Evolutionary conservation across 2,888 invertebrate genomes (phyloP), one percentile per base, ranked within the genome.

Genomic region (Patella pellucida): DNA sequence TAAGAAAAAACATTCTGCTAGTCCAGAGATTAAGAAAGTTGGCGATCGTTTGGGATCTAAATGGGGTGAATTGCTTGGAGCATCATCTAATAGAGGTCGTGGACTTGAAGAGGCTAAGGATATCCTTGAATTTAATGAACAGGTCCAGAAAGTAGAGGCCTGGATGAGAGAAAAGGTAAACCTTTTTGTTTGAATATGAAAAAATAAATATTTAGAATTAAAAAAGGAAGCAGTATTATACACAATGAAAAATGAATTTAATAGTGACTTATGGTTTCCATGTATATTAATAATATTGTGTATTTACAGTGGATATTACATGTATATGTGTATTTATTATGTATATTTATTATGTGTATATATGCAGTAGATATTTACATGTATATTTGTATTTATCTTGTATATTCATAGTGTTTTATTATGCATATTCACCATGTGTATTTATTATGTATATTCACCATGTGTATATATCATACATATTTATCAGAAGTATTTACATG

Each of bases 131-230:
- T 99, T 99, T 92, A 97, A 98, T 90, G 98, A 97, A 87, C 96
- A 98, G 86, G 93, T 97, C 74, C 97, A 98, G 88, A 97, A 97
- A 91, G 96, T 98, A 73, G 96, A 97, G 87, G 95, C 96, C 14
- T 99, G 99, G 99, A 97, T 99, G 84, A 93, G 98, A 68, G 98
- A 99, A 88, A 99, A 98, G 92, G 94, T 96, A 95, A 95, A 94
- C 15, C 51, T 41, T 19, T 14, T 68, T n/a, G n/a, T 0, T 69
- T 27, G 14, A 12, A 31, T 69, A 41, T 27, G 23, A 1, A 41
- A 41, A 41, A 62, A 7, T 23, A 62, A 62, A 62, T 23, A n/a
- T n/a, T n/a, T 7, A 11, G 9, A 23, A 62, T 23, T 12, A 7
- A 1, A n/a, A 19, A 62, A 62, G 19, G 14, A 19, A 19, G 11